Evolutionary conservation across 2,113 vertebrate genomes (phyloP), one percentile per base, ranked within the genome.

Genomic region (Isichthys henryi): DNA sequence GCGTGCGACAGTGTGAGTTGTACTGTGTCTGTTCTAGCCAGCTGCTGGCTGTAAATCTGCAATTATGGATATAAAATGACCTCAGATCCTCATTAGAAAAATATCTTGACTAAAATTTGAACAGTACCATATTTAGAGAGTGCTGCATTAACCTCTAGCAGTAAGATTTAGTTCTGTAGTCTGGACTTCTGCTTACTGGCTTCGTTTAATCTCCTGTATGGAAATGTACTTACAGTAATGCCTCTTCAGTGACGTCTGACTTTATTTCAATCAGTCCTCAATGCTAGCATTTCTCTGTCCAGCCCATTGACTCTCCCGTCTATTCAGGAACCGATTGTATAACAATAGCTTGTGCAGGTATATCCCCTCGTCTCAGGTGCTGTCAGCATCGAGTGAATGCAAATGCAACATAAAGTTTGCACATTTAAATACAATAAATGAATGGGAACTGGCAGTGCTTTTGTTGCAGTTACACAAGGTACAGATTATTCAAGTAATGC

Each of bases 31-130:
- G 74, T 80, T 80, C 31, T 8, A 80, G 74, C 35, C 74, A 43
- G 74, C 74, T 80, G 74, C 74, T 80, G n/a, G 74, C 74, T 80
- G 74, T 80, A 80, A 80, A 80, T 80, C 74, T 80, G 35, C 74
- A 80, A 80, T 80, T 80, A 80, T 80, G 74, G 74, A 80, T 43
- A 80, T 80, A 80, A 80, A 80, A 80, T 39, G 31, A 27, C 74
- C 74, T 39, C 74, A 80, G 35, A 80, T 80, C 74, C 74, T 80
- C 74, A 31, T 70, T 70, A 80, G 74, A 80, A 80, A 80, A 80
- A 80, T 80, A 80, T 80, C 74, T 39, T 15, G 35, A 43, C 74
- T 80, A 39, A 80, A 80, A 19, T 80, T 80, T 80, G 74, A 80
- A 80, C 74, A 80, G 35, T 80, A 19, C 74, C 74, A 43, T 80